A percentile compares a stretch with the other conserved stretches of the same genome.
Evolutionary conservation across 2,113 vertebrate genomes (phyloP).

Genomic region (Toxotes jaculatrix): DNA sequence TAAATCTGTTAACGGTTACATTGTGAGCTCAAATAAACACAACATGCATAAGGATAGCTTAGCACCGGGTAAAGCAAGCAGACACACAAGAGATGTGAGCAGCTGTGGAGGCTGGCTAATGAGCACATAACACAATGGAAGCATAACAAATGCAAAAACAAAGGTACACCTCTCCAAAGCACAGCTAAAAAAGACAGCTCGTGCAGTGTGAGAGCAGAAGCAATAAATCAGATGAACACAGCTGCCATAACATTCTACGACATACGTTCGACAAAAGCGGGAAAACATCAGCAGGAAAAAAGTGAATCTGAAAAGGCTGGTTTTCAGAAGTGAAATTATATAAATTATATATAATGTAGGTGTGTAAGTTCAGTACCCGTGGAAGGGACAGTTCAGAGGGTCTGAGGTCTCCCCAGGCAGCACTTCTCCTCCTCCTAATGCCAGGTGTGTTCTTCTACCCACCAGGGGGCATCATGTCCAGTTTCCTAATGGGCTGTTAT

Average conservation of each 20-base stretch:
- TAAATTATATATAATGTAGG: background rate
- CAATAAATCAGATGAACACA: background rate
- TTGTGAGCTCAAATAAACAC: background rate
- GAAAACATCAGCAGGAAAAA: background rate
- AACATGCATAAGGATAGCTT: conserved; percentile 2
- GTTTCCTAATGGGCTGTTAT: conserved; percentile 98
- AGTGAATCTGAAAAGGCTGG: background rate
- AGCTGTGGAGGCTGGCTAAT: conserved; percentile 22
- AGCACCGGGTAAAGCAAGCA: conserved; percentile 11
- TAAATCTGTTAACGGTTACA: background rate
- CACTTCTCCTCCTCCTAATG: background rate
- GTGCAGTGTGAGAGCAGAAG: conserved; percentile 21
- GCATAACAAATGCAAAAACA: conserved; percentile 22
- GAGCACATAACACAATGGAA: conserved; percentile 10
- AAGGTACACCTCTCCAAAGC: conserved; percentile 32
- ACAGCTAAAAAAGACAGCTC: conserved; percentile 32
- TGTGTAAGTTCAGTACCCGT: background rate
- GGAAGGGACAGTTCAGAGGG: background rate
- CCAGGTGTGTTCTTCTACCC: background rate
- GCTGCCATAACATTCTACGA: background rate
- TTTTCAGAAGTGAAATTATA: background rate
- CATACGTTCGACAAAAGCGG: background rate
- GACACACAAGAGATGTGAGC: conserved; percentile 1
- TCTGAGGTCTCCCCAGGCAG: background rate
- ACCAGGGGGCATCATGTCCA: conserved; percentile 98